Conservation (phyloP, 2,888 invertebrate genomes). For the Gonocerus acuteangulatus region DNA sequence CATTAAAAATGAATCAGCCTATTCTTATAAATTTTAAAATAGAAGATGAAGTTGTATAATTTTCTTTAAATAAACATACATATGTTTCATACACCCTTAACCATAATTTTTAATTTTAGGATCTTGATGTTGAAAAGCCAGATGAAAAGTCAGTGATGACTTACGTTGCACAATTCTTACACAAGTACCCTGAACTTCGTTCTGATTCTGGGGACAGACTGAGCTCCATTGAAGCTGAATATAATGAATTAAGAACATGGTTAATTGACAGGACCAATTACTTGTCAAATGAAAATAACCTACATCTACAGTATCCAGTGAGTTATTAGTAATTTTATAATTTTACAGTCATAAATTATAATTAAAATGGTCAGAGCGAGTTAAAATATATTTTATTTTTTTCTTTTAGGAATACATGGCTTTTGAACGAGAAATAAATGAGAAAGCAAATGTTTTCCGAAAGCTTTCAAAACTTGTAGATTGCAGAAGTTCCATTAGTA, state of each 20-base stretch:
- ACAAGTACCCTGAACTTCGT: constrained; percentile 79
- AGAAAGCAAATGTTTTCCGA: constrained; percentile 62
- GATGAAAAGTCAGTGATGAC: constrained; percentile 98
- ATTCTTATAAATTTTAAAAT: no score
- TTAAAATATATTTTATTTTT: background rate
- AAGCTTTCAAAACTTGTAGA: constrained; percentile 73
- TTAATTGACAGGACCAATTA: constrained; percentile 67
- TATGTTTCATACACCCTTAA: no score
- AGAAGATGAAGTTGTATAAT: no score
- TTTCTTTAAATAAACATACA: no score
- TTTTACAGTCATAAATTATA: background rate
- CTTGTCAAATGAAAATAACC: constrained; percentile 66
- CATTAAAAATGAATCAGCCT: no score
- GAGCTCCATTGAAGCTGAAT: constrained; percentile 71
- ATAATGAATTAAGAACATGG: constrained; percentile 74
- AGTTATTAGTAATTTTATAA: background rate
- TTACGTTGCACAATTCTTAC: constrained; percentile 94
- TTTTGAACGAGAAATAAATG: constrained; percentile 69
- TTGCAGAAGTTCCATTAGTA: constrained; percentile 70
- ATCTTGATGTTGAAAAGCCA: constrained; percentile 55
- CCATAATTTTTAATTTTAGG: constrained; percentile 34
- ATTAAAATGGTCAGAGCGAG: background rate
- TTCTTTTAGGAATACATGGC: constrained; percentile 59
- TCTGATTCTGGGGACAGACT: constrained; percentile 49
- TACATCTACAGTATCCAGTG: constrained; percentile 60